Evolutionary conservation across 2,888 invertebrate species (phyloP).

Genomic region (Pollenia griseotomentosa): DNA sequence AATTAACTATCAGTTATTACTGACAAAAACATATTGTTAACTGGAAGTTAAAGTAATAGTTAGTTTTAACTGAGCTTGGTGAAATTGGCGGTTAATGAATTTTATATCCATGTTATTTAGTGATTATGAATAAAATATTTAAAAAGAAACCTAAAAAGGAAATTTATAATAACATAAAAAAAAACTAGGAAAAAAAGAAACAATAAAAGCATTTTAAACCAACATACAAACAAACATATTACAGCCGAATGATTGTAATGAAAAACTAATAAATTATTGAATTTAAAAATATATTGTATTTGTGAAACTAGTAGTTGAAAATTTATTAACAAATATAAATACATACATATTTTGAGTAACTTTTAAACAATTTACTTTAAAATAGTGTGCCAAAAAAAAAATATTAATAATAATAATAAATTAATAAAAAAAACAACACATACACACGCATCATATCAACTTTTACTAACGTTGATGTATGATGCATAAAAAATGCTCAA

Average conservation of each 20-base stretch:
- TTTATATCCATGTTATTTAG: conserved; percentile 42
- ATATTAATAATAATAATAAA: neutral
- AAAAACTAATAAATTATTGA: conserved; percentile 51
- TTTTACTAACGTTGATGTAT: conserved; percentile 76
- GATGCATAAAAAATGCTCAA: conserved; percentile 73
- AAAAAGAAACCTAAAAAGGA: neutral
- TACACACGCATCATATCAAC: conserved; percentile 76
- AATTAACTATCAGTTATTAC: too few species aligned
- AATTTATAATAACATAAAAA: neutral
- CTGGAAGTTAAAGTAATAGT: too few species aligned
- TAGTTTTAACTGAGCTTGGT: too few species aligned
- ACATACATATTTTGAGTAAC: conserved; percentile 65
- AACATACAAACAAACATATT: conserved; percentile 49
- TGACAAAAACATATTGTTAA: too few species aligned
- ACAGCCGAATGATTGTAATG: conserved; percentile 58
- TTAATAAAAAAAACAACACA: conserved; percentile 1
- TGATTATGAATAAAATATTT: conserved; percentile 33
- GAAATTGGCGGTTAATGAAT: too few species aligned
- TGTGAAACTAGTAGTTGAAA: conserved; percentile 64
- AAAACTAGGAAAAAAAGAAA: conserved; percentile 47
- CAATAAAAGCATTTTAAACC: conserved; percentile 61
- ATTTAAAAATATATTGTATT: conserved; percentile 57
- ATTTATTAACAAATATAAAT: conserved; percentile 61
- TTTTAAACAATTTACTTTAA: conserved; percentile 67
- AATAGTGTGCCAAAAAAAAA: conserved; percentile 57